A percentile compares a stretch with the other conserved stretches of the same genome.
Evolutionary conservation across 2,888 invertebrate genomes (phyloP).

Genomic region (Megastigmus dorsalis): DNA sequence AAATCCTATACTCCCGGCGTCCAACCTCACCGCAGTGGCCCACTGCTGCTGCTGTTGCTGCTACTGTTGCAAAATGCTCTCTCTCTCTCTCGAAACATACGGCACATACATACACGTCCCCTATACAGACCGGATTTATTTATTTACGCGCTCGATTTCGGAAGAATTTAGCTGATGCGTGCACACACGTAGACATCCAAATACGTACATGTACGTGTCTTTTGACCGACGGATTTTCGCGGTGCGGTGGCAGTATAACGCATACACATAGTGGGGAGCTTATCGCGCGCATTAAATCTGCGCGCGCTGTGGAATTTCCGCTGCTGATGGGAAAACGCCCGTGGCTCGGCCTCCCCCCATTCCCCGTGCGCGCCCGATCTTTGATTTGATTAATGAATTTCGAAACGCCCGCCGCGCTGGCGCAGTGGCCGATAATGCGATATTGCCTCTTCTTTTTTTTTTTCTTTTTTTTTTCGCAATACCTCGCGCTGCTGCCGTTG

Average conservation of each 20-base stretch:
- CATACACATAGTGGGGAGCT: too few species aligned
- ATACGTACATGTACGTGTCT: neutral
- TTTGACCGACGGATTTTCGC: conserved; percentile 12
- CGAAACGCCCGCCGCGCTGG: neutral
- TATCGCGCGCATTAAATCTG: conserved; percentile 32
- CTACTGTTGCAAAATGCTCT: too few species aligned
- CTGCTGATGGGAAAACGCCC: conserved; percentile 5
- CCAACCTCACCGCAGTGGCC: too few species aligned
- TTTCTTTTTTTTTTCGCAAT: too few species aligned
- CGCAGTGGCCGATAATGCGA: too few species aligned
- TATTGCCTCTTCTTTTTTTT: too few species aligned
- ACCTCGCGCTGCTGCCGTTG: too few species aligned
- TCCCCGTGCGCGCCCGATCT: too few species aligned
- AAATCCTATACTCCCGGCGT: too few species aligned
- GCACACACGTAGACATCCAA: neutral
- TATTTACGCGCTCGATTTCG: conserved; percentile 26
- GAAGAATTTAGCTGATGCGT: conserved; percentile 22
- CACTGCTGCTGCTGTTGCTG: too few species aligned
- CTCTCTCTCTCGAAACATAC: too few species aligned
- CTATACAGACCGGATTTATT: conserved; percentile 17
- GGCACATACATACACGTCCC: neutral
- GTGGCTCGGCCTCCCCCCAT: neutral
- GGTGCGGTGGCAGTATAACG: too few species aligned
- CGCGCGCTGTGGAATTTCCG: conserved; percentile 29
- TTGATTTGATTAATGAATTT: conserved; percentile 31